These are phyloP conservation scores for Haliclona indistincta DNA, from an alignment of 37 sponge, comb jelly and placozoan species.

Conservation along the genomic window DNA sequence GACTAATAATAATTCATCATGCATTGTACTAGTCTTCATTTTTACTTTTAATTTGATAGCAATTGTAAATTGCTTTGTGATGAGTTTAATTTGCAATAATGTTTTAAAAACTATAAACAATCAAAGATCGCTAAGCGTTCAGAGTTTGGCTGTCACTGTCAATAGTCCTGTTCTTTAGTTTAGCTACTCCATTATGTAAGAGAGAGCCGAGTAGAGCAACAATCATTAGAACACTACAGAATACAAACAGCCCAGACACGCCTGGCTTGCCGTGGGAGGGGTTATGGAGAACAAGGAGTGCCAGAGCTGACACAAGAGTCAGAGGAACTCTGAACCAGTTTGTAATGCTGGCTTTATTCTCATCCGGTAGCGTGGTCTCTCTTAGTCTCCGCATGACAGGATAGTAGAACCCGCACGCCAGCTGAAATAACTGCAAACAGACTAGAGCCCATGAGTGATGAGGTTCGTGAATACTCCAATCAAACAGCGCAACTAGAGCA, in stretches of 20 bases:
- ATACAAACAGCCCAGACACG: slow-evolving; percentile 52
- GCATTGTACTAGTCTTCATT: too few relatives aligned
- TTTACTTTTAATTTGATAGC: too few relatives aligned
- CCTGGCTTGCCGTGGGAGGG: slow-evolving; percentile 59
- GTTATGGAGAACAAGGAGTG: slow-evolving; percentile 60
- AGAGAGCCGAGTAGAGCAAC: slow-evolving; percentile 57
- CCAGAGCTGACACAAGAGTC: slow-evolving; percentile 64
- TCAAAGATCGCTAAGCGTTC: too few relatives aligned
- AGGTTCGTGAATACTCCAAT: too few relatives aligned
- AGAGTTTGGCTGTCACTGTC: too few relatives aligned
- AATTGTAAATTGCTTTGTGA: too few relatives aligned
- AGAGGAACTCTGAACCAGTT: slow-evolving; percentile 84
- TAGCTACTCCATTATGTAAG: too few relatives aligned
- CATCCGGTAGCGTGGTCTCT: slow-evolving; percentile 59
- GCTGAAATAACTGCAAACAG: slow-evolving; percentile 65
- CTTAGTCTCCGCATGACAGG: slow-evolving; percentile 69
- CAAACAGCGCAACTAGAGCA: slow-evolving; percentile 35
- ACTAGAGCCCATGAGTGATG: too few relatives aligned
- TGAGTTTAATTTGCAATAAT: too few relatives aligned
- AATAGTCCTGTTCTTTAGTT: too few relatives aligned
- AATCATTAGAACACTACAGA: slow-evolving; percentile 61
- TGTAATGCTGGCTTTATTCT: slow-evolving; percentile 53
- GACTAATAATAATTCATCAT: too few relatives aligned
- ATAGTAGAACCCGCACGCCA: slow-evolving; percentile 80
- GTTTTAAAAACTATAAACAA: too few relatives aligned